Conservation (phyloP, 2,113 vertebrate species). For the Ameiurus melas region DNA sequence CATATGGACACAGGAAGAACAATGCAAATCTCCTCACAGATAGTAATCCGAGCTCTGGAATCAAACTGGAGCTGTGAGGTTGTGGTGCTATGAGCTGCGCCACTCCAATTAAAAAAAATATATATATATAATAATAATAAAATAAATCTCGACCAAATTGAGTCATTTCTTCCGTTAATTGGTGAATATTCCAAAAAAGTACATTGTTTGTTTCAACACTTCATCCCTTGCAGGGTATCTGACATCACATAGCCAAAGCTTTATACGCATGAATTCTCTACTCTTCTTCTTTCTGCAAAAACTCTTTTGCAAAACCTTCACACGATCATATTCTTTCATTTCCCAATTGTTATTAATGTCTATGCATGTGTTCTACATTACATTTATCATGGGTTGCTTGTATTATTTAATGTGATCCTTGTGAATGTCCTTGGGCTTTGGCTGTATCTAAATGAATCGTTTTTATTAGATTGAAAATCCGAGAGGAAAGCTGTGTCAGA, state of each 20-base stretch:
- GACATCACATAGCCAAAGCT: not conserved
- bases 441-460: not conserved
- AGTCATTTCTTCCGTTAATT: not conserved
- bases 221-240: not conserved
- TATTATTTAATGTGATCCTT: not conserved
- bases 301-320: not conserved
- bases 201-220: not conserved
- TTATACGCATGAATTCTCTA: not conserved
- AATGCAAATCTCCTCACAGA: not conserved
- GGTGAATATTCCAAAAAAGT: not conserved
- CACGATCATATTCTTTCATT: not conserved
- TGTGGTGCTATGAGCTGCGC: not conserved
- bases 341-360: not conserved
- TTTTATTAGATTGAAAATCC: not conserved
- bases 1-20: not conserved
- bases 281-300: not conserved
- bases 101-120: no score
- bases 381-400: not conserved
- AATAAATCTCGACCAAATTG: not conserved
- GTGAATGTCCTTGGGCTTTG: not conserved
- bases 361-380: not conserved
- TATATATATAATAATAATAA: no score
- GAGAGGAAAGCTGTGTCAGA: not conserved
- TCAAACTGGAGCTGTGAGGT: not conserved
- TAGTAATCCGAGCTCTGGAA: not conserved